A percentile compares a stretch with the other conserved stretches of the same genome.
phyloP scores from a whole-genome alignment of 2,888 invertebrate genomes.

The Anorthoa munda region DNA sequence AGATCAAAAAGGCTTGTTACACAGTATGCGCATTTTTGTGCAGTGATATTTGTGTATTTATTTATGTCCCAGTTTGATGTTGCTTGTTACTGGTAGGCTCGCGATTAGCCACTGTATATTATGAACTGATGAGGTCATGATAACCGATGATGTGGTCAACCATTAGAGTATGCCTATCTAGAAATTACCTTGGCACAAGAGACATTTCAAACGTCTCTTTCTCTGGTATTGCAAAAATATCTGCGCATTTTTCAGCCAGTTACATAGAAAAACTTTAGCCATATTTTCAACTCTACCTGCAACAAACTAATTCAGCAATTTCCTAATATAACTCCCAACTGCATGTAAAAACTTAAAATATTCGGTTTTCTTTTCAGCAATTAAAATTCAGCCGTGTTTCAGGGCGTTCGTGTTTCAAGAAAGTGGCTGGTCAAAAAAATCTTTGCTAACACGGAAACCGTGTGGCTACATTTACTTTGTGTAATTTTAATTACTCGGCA shows the following conservation, averaged over 20 bases:
- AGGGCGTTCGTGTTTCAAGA: slow-evolving; percentile 58
- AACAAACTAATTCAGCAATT: slow-evolving; percentile 50
- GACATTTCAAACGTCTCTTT: background rate
- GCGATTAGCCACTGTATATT: too few relatives aligned
- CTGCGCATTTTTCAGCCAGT: background rate
- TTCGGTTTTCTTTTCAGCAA: slow-evolving; percentile 55
- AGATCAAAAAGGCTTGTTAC: too few relatives aligned
- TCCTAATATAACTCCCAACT: slow-evolving; percentile 30
- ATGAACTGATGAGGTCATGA: too few relatives aligned
- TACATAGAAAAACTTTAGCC: background rate
- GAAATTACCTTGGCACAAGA: background rate
- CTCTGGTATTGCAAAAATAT: background rate
- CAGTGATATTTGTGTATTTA: too few relatives aligned
- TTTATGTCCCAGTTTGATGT: too few relatives aligned
- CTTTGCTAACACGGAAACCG: slow-evolving; percentile 57
- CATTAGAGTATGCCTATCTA: background rate
- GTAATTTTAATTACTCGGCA: slow-evolving; percentile 59
- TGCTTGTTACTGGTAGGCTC: too few relatives aligned
- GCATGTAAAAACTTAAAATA: slow-evolving; percentile 52
- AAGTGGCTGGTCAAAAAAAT: slow-evolving; percentile 52
- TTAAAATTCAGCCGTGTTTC: slow-evolving; percentile 59
- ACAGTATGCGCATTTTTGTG: too few relatives aligned
- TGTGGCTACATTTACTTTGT: slow-evolving; percentile 50
- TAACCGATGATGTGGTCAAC: background rate
- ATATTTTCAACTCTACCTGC: background rate